Evolutionary conservation across 92 coral and sea anemone species (phyloP).

Genomic region (Desmophyllum pertusum): DNA sequence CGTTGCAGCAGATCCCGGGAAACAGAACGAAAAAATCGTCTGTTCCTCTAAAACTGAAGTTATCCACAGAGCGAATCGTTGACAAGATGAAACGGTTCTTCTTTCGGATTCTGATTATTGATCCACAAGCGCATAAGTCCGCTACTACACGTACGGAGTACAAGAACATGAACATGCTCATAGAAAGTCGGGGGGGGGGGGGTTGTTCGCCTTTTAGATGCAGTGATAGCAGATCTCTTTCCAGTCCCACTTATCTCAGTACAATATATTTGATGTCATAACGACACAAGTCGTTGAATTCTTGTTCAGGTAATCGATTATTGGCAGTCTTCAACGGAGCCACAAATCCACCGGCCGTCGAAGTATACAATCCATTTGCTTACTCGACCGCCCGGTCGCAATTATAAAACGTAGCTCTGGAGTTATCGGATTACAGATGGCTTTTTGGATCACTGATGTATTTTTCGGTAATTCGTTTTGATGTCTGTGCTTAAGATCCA

Average conservation of each 20-base stretch:
- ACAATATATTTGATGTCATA: slow-evolving; percentile 54
- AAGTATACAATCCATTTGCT: slow-evolving; percentile 62
- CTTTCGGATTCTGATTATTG: slow-evolving; percentile 26
- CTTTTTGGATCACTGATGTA: slow-evolving; percentile 29
- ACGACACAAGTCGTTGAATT: slow-evolving; percentile 43
- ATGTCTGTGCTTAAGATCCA: background rate
- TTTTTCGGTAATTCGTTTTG: background rate
- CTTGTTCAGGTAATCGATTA: slow-evolving; percentile 34
- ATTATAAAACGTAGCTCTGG: slow-evolving; percentile 55
- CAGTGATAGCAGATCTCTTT: slow-evolving; percentile 47
- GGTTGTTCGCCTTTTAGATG: slow-evolving; percentile 26
- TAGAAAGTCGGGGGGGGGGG: slow-evolving; percentile 45
- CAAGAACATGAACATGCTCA: slow-evolving; percentile 54
- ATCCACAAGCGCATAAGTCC: slow-evolving; percentile 66
- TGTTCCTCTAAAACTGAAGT: slow-evolving; percentile 65
- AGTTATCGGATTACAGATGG: slow-evolving; percentile 60
- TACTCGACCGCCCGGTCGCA: slow-evolving; percentile 22
- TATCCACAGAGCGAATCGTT: slow-evolving; percentile 47
- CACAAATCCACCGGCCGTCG: slow-evolving; percentile 61
- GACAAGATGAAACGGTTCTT: slow-evolving; percentile 37
- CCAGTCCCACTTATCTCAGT: slow-evolving; percentile 49
- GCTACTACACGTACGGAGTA: slow-evolving; percentile 69
- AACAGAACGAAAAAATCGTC: slow-evolving; percentile 57
- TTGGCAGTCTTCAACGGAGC: slow-evolving; percentile 48
- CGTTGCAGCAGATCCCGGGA: slow-evolving; percentile 31